phyloP scores from a whole-genome alignment of 2,888 invertebrate genomes.

The Anarsia innoxiella region DNA sequence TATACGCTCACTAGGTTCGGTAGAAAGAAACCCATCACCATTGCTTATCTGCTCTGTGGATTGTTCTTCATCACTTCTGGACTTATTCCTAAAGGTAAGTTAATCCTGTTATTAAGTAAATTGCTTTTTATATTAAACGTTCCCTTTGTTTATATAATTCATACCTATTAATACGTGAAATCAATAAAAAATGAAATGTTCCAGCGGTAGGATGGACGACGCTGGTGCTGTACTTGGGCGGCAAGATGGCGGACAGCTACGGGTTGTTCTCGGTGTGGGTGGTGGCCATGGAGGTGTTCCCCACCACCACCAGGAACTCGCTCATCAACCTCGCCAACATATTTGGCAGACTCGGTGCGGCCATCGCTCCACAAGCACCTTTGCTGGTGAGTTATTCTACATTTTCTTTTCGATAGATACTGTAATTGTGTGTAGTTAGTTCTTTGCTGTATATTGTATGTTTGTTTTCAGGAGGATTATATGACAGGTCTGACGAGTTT shows the following conservation, averaged over 20 bases:
- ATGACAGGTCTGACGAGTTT: constrained; percentile 54
- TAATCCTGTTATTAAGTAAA: background rate
- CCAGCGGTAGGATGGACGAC: constrained; percentile 60
- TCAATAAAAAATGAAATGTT: no score
- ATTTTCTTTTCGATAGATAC: background rate
- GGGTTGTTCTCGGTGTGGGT: constrained; percentile 79
- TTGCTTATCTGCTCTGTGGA: constrained; percentile 61
- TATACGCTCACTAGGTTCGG: constrained; percentile 78
- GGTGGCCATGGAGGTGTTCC: constrained; percentile 81
- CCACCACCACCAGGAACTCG: constrained; percentile 79
- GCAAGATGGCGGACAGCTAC: constrained; percentile 80
- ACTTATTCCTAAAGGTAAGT: constrained; percentile 65
- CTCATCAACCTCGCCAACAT: constrained; percentile 79
- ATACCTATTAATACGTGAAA: no score
- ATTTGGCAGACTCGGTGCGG: constrained; percentile 78
- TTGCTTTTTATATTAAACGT: no score
- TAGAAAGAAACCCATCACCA: constrained; percentile 60
- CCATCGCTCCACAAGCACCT: constrained; percentile 79
- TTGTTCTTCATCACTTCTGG: constrained; percentile 71
- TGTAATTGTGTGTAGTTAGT: no score
- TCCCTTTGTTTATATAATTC: no score
- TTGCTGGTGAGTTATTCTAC: constrained; percentile 73
- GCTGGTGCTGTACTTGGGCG: constrained; percentile 72
- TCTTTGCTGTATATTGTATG: no score
- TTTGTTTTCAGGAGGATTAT: constrained; percentile 39